Conservation (phyloP, 2,888 invertebrate species). For the Hypsopygia costalis region DNA sequence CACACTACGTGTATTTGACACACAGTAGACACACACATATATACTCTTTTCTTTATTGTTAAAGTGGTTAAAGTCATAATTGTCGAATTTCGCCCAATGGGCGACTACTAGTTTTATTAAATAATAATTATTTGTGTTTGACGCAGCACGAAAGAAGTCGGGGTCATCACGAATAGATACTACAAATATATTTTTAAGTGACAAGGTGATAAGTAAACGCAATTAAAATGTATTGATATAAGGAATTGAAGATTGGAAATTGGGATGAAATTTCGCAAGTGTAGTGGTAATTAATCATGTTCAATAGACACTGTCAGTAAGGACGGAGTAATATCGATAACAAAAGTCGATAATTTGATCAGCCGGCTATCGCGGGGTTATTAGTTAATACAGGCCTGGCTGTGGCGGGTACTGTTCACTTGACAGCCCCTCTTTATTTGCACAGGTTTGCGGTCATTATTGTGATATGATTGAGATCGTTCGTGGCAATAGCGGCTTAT, state of each 20-base stretch:
- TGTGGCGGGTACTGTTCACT: constrained; percentile 11
- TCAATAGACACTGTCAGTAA: constrained; percentile 27
- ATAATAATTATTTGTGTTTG: too few species aligned
- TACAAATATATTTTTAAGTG: too few species aligned
- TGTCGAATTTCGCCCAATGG: too few species aligned
- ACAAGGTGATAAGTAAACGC: constrained; percentile 15
- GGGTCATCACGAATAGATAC: too few species aligned
- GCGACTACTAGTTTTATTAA: too few species aligned
- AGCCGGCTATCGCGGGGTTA: constrained; percentile 29
- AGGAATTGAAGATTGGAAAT: constrained; percentile 34
- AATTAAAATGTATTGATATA: constrained; percentile 30
- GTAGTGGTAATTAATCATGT: constrained; percentile 45
- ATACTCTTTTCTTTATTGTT: too few species aligned
- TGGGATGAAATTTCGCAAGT: constrained; percentile 35
- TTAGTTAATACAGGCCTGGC: constrained; percentile 28
- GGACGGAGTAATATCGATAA: constrained; percentile 21
- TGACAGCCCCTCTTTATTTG: constrained; percentile 27
- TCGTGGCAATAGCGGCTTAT: constrained; percentile 1
- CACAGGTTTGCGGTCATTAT: constrained; percentile 26
- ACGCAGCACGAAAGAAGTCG: too few species aligned
- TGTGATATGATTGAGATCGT: constrained; percentile 7
- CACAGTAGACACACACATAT: too few species aligned
- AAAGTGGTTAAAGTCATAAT: too few species aligned
- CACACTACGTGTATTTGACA: too few species aligned
- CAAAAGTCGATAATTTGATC: constrained; percentile 37